phyloP scores from a whole-genome alignment of 2,797 vertebrate species.

The Sebastes trivittatus region DNA sequence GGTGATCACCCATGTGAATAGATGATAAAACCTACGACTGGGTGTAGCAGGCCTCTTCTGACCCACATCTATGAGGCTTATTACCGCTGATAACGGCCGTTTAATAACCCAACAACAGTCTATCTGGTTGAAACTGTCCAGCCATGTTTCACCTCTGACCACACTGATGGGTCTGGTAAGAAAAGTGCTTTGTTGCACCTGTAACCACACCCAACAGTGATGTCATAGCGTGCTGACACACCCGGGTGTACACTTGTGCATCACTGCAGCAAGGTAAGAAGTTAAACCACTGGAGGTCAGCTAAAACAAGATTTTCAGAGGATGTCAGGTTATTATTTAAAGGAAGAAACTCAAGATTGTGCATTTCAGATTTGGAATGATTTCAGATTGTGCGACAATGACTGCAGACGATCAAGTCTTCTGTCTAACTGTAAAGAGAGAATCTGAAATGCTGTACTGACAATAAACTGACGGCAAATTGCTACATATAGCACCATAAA shows the following conservation, averaged over 20 bases:
- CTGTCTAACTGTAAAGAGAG: neutral
- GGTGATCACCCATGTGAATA: too few relatives aligned
- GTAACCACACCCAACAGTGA: neutral
- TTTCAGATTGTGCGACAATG: slow-evolving; percentile 1
- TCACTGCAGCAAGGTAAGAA: neutral
- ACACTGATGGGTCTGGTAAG: neutral
- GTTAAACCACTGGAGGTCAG: neutral
- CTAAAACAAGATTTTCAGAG: neutral
- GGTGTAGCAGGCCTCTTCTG: too few relatives aligned
- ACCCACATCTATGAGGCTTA: too few relatives aligned
- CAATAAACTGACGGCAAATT: neutral
- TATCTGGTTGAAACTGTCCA: neutral
- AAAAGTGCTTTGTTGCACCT: neutral
- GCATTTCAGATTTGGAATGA: neutral
- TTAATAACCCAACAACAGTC: too few relatives aligned
- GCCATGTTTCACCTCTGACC: neutral
- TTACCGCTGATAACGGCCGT: too few relatives aligned
- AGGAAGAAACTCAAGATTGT: neutral
- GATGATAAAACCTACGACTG: too few relatives aligned
- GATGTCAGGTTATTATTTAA: neutral
- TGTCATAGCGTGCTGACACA: neutral
- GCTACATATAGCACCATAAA: slow-evolving; percentile 20
- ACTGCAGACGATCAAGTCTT: neutral
- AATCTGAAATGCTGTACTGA: neutral
- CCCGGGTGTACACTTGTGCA: neutral